Percentiles rank a stretch among this genome's conserved stretches.
Evolutionary conservation across 1,140 invertebrate species (phyloP).

Genomic region (Bombus picipes): DNA sequence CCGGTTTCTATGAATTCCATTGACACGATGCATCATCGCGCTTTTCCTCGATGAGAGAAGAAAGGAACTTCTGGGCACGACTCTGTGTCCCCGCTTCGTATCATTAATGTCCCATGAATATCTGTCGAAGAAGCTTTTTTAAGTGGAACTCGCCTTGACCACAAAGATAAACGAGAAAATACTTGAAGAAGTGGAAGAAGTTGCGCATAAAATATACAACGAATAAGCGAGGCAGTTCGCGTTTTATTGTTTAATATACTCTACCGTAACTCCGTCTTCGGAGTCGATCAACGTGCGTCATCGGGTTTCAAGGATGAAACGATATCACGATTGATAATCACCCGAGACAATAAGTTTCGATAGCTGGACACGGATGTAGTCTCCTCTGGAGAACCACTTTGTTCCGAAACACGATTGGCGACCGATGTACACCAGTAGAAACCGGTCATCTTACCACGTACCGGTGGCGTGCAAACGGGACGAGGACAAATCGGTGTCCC

Average conservation of each 20-base stretch:
- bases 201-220: neutral
- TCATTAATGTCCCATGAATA: constrained; percentile 15
- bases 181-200: neutral
- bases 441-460: constrained; percentile 54
- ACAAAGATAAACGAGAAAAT: constrained; percentile 22
- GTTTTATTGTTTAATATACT: constrained; percentile 6
- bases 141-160: constrained; percentile 38
- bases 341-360: constrained; percentile 16
- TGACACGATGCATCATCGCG: neutral
- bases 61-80: neutral
- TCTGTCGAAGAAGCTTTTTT: constrained; percentile 10
- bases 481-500: constrained; percentile 64
- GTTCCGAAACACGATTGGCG: constrained; percentile 42
- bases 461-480: constrained; percentile 53
- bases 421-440: constrained; percentile 41
- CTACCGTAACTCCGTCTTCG: neutral
- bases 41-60: neutral
- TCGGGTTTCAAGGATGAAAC: neutral
- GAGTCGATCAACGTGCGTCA: neutral
- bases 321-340: constrained; percentile 15
- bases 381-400: constrained; percentile 37
- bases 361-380: constrained; percentile 22
- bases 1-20: neutral
- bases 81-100: neutral
- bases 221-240: neutral